Base-by-base conservation (phyloP, 1,140 invertebrate species). In the Kradibia gibbosae region DNA sequence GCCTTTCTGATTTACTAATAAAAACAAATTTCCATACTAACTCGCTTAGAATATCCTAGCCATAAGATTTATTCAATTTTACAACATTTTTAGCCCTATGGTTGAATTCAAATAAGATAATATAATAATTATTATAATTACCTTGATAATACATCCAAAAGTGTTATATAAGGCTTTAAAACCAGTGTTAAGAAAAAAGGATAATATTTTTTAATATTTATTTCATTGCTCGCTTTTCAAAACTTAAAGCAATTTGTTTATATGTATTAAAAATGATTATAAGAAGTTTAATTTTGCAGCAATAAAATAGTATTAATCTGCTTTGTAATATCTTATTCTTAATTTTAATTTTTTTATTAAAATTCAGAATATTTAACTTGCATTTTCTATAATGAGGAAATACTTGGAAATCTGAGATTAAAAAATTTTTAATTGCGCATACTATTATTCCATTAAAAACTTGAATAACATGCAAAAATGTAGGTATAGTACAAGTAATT, bases 21-120 rank as follows among this genome's bases (percentile, higher is more conserved):
- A 82, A 78, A 42, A 53, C 67, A 48, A 31, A 70, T 78, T 55
- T 78, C 31, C 62, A 70, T 70, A 53, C 22, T 1, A 13, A 13
- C 39, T n/a, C 36, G 25, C 8, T 7, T 48, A 2, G 20, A 42
- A 8, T 31, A 17, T 62, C 34, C 34, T 31, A 31, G 4, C 48
- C 42, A 8, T 13, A 25, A 13, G 28, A n/a, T 62, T 76, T 31
- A 60, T 60, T 60, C n/a, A 10, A 60, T 31, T 60, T 60, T 60
- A 60, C 15, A 2, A 31, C 55, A n/a, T n/a, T n/a, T n/a, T n/a
- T n/a, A n/a, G n/a, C n/a, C n/a, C n/a, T n/a, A n/a, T n/a, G n/a
- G n/a, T n/a, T n/a, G n/a, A n/a, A n/a, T n/a, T n/a, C n/a, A n/a
- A n/a, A n/a, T n/a, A n/a, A n/a, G n/a, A n/a, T n/a, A n/a, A n/a